These are phyloP conservation scores for Cheilosia pagana DNA, from an alignment of 2,888 invertebrate genomes.

Conservation along the genomic window DNA sequence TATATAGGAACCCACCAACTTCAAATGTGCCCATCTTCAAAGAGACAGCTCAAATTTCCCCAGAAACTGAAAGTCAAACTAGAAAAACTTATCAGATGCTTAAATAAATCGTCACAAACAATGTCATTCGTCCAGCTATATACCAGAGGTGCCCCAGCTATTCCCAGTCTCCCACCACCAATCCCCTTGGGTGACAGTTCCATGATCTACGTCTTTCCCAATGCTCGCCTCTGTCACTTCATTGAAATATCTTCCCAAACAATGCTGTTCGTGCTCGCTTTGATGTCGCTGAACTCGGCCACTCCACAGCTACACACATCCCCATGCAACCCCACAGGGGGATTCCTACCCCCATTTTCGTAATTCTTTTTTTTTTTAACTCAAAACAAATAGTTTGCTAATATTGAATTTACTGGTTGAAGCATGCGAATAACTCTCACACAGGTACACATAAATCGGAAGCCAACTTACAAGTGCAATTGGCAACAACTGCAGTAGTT, in stretches of 20 bases:
- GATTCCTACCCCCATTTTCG: background rate
- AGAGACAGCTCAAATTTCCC: too few relatives aligned
- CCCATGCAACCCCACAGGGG: slow-evolving; percentile 18
- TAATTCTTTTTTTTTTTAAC: slow-evolving; percentile 13
- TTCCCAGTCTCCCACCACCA: too few relatives aligned
- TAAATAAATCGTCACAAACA: too few relatives aligned
- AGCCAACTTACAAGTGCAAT: slow-evolving; percentile 73
- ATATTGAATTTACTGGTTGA: slow-evolving; percentile 67
- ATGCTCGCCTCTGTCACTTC: slow-evolving; percentile 37
- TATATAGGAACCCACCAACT: too few relatives aligned
- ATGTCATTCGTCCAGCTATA: too few relatives aligned
- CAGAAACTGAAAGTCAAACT: too few relatives aligned
- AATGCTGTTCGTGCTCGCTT: background rate
- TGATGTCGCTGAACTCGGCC: slow-evolving; percentile 9
- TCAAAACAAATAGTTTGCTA: slow-evolving; percentile 48
- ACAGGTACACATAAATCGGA: slow-evolving; percentile 73
- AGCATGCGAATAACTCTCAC: slow-evolving; percentile 71
- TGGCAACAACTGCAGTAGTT: slow-evolving; percentile 49
- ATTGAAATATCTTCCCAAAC: slow-evolving; percentile 23
- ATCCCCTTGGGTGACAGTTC: slow-evolving; percentile 1
- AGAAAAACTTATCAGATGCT: too few relatives aligned
- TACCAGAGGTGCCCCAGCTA: too few relatives aligned
- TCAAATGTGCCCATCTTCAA: too few relatives aligned
- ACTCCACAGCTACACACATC: background rate
- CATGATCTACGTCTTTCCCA: slow-evolving; percentile 23